phyloP scores from a whole-genome alignment of 2,888 invertebrate genomes.

The Dicranocentrus wangi region DNA sequence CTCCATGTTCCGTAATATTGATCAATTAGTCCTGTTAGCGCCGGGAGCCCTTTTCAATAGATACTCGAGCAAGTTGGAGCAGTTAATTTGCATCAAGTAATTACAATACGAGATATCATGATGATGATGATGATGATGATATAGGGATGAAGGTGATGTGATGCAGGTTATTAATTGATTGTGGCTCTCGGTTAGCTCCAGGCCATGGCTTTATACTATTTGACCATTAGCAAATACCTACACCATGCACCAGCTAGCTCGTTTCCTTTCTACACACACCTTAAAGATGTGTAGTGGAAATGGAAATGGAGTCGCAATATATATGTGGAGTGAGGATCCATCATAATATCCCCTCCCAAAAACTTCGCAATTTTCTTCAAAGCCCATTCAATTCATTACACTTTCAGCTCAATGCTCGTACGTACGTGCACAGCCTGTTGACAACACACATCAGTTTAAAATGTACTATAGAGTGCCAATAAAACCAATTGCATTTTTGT shows the following conservation, averaged over 20 bases:
- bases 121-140: constrained; percentile 13
- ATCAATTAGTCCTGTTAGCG: constrained; percentile 61
- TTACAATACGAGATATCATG: constrained; percentile 40
- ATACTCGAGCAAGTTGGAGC: constrained; percentile 50
- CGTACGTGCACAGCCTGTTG: no score
- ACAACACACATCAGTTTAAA: neutral
- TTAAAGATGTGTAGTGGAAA: no score
- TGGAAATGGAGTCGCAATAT: no score
- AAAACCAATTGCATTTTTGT: constrained; percentile 53
- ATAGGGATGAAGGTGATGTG: constrained; percentile 21
- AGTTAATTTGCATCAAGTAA: constrained; percentile 59
- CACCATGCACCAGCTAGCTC: no score
- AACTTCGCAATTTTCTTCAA: neutral
- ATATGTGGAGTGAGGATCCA: no score
- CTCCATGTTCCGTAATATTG: constrained; percentile 57
- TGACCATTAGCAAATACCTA: no score
- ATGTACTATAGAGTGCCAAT: neutral
- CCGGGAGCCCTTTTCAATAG: constrained; percentile 54
- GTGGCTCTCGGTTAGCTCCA: constrained; percentile 45
- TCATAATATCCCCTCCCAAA: constrained; percentile 38
- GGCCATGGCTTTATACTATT: no score
- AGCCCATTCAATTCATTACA: no score
- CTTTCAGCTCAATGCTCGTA: no score
- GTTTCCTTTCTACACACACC: no score
- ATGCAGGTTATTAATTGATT: constrained; percentile 59